Evolutionary conservation across 2,113 vertebrate species (phyloP).

Genomic region (Orcinus orca): DNA sequence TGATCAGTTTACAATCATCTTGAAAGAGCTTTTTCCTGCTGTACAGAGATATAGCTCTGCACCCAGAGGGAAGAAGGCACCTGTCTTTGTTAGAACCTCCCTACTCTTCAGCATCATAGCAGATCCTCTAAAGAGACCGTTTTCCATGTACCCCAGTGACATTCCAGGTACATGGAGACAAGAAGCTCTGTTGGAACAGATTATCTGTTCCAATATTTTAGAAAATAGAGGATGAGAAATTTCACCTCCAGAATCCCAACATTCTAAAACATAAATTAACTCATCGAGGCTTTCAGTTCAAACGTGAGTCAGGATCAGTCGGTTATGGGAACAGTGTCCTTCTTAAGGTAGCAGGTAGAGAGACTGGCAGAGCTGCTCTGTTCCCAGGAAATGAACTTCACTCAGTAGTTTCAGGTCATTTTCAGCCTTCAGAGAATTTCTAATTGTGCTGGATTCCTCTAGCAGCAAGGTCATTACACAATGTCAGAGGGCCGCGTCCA

Average conservation of each 20-base stretch:
- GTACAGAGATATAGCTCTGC: fast-evolving
- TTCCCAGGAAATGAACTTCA: background rate
- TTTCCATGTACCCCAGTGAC: background rate
- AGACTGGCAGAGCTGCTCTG: background rate
- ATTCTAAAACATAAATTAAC: background rate
- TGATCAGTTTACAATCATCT: background rate
- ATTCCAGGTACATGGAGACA: background rate
- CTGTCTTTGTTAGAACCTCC: fast-evolving
- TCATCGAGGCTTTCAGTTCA: background rate
- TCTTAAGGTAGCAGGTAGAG: background rate
- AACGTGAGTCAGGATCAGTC: background rate
- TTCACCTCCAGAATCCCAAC: background rate
- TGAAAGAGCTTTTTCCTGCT: background rate
- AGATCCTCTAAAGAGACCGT: background rate
- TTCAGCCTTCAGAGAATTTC: background rate
- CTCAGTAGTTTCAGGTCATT: background rate
- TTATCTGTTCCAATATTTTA: background rate
- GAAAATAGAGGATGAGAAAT: background rate
- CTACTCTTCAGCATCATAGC: fast-evolving
- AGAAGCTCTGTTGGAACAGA: background rate
- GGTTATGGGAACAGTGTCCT: background rate
- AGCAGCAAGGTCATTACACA: background rate
- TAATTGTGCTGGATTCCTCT: background rate
- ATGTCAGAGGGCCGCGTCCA: fast-evolving
- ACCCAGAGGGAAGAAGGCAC: background rate